Conservation (phyloP, 2,113 vertebrate species). For the Mystacornis crossleyi region DNA sequence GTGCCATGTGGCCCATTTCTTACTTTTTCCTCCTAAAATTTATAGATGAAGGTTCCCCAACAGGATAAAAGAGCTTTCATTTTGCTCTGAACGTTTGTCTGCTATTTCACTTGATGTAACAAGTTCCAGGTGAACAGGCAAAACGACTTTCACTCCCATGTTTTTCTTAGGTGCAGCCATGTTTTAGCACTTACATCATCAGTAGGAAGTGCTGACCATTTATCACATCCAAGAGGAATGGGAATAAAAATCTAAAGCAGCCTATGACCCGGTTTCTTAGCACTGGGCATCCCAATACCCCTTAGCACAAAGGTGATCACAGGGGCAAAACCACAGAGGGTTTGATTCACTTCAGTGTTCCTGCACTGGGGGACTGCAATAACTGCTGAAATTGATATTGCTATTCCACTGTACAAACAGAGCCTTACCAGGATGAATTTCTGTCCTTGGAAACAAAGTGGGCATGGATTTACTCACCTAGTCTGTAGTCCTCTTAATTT, state of each 20-base stretch:
- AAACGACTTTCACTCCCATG: not conserved
- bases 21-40: not conserved
- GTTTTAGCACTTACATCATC: not conserved
- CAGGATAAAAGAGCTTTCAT: not conserved
- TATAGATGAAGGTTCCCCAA: not conserved
- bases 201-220: not conserved
- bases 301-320: not conserved
- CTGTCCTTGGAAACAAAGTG: not conserved
- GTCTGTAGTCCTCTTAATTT: not conserved
- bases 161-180: not conserved
- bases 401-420: not conserved
- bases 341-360: not conserved
- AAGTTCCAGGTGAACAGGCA: not conserved
- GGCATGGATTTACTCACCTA: not conserved
- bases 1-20: not conserved
- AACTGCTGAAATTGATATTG: not conserved
- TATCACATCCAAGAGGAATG: not conserved
- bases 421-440: not conserved
- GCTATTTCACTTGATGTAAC: not conserved
- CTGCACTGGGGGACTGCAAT: not conserved
- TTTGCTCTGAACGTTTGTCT: not conserved
- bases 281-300: not conserved
- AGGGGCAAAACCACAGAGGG: not conserved
- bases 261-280: not conserved
- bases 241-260: not conserved